A percentile compares a stretch with the other conserved stretches of the same genome.
Evolutionary conservation across 2,797 vertebrate species (phyloP).

Genomic region (Esox lucius): DNA sequence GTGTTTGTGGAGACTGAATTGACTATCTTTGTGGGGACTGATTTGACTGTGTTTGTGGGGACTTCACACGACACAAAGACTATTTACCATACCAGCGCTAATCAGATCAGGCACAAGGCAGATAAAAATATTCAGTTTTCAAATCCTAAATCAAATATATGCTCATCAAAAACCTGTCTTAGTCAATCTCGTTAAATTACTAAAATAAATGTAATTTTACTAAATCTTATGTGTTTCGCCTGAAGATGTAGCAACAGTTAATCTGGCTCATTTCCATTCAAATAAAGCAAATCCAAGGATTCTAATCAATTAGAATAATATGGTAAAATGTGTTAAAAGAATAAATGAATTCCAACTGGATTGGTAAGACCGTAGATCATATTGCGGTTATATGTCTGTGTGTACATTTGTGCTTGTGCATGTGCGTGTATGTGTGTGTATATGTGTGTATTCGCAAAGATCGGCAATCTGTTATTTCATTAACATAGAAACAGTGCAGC

Average conservation of each 20-base stretch:
- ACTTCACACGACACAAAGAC: too few species aligned
- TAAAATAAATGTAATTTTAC: not conserved
- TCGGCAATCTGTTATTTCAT: not conserved
- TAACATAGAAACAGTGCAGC: constrained; percentile 15
- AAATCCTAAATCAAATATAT: not conserved
- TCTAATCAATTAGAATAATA: not conserved
- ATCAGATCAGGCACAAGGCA: not conserved
- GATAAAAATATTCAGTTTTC: not conserved
- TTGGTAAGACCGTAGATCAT: not conserved
- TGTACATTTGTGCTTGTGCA: constrained; percentile 14
- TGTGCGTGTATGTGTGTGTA: constrained; percentile 2
- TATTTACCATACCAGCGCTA: not conserved
- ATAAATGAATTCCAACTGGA: not conserved
- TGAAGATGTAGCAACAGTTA: not conserved
- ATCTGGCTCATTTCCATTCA: not conserved
- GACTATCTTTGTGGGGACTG: too few species aligned
- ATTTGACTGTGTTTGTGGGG: too few species aligned
- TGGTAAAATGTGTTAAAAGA: not conserved
- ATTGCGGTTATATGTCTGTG: constrained; percentile 13
- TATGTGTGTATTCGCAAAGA: not conserved
- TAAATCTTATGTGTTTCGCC: not conserved
- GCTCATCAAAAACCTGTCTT: constrained; percentile 3
- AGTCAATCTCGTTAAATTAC: not conserved
- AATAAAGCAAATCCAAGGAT: not conserved
- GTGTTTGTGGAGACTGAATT: too few species aligned